Percentiles rank a stretch among this genome's conserved stretches.
Evolutionary conservation across 2,888 invertebrate species (phyloP).

Genomic region (Apamea anceps): DNA sequence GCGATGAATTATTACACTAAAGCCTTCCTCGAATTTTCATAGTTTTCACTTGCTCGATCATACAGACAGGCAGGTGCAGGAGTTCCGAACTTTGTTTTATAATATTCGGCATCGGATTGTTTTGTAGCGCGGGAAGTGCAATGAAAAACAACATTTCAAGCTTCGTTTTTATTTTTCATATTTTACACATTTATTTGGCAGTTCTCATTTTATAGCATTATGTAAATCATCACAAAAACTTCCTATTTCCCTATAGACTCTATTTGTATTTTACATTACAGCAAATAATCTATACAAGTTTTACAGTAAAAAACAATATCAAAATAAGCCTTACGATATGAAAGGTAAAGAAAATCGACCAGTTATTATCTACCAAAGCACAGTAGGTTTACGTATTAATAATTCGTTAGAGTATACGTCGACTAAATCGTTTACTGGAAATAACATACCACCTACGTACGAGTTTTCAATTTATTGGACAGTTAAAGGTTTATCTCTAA

Average conservation of each 20-base stretch:
- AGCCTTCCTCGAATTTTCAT: constrained; percentile 47
- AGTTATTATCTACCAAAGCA: constrained; percentile 71
- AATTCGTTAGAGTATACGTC: constrained; percentile 55
- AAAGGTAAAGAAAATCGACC: constrained; percentile 52
- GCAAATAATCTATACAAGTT: constrained; percentile 56
- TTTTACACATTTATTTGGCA: constrained; percentile 86
- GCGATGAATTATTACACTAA: constrained; percentile 42
- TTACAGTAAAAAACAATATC: constrained; percentile 38
- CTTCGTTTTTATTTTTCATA: constrained; percentile 80
- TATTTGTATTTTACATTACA: constrained; percentile 62
- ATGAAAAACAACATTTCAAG: constrained; percentile 69
- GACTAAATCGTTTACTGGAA: constrained; percentile 57
- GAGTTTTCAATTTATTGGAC: constrained; percentile 67
- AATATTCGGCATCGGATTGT: constrained; percentile 31
- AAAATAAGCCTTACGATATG: constrained; percentile 60
- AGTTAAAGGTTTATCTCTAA: constrained; percentile 67
- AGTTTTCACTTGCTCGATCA: constrained; percentile 50
- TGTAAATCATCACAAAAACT: constrained; percentile 74
- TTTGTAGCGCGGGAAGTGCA: constrained; percentile 14
- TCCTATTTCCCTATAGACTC: constrained; percentile 68
- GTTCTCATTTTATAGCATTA: constrained; percentile 79
- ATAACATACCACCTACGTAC: constrained; percentile 63
- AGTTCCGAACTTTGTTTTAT: constrained; percentile 48
- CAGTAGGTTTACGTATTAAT: constrained; percentile 66
- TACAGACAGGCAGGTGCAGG: constrained; percentile 40